A percentile compares a stretch with the other conserved stretches of the same genome.
phyloP scores from a whole-genome alignment of 2,113 vertebrate genomes.

The Amblyornis subalaris region DNA sequence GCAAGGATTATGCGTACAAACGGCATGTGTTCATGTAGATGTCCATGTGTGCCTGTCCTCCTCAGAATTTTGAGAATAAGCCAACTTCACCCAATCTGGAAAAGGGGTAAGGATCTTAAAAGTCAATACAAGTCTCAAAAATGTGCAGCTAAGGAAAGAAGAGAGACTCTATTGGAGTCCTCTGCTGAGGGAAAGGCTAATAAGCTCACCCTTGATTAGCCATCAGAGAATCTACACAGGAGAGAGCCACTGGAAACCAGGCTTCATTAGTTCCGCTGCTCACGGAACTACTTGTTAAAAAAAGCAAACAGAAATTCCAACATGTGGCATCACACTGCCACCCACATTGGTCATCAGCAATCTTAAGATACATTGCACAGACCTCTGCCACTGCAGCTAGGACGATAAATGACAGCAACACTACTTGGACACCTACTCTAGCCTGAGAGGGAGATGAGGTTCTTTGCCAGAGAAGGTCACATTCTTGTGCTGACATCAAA shows the following conservation, averaged over 20 bases:
- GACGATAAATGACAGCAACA: not conserved
- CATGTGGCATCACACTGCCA: conserved; percentile 32
- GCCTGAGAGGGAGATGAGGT: not conserved
- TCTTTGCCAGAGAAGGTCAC: conserved; percentile 27
- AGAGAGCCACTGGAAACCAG: conserved; percentile 61
- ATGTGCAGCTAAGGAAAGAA: conserved; percentile 11
- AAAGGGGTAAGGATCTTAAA: not conserved
- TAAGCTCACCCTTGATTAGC: conserved; percentile 62
- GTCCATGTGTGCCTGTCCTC: not conserved
- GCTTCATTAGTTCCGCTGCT: conserved; percentile 64
- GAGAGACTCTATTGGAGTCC: conserved; percentile 26
- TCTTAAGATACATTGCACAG: conserved; percentile 15
- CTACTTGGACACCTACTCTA: not conserved
- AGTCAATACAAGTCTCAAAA: not conserved
- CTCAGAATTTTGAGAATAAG: not conserved
- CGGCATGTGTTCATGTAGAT: not conserved
- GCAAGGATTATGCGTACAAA: not conserved
- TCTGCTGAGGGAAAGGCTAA: conserved; percentile 43
- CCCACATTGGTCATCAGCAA: conserved; percentile 46
- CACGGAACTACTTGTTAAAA: conserved; percentile 54
- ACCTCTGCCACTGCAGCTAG: not conserved
- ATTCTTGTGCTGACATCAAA: not conserved
- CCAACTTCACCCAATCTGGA: not conserved
- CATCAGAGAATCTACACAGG: conserved; percentile 66
- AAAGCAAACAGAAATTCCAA: conserved; percentile 63